These are phyloP conservation scores for Lasioglossum vierecki DNA, from an alignment of 2,888 invertebrate species.

Conservation along the genomic window DNA sequence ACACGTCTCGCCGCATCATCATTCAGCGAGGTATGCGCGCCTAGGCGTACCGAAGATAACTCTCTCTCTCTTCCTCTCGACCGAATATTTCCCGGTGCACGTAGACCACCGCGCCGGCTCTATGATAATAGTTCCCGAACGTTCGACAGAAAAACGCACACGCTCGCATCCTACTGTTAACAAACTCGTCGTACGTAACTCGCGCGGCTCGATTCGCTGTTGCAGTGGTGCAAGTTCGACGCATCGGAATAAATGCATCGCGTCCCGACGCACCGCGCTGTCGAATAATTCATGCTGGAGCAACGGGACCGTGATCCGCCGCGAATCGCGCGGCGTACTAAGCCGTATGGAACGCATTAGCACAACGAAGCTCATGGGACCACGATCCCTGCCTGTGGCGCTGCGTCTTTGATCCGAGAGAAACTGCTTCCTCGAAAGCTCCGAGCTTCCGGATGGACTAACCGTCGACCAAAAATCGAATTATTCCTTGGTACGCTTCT, in stretches of 20 bases:
- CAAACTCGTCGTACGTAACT: neutral
- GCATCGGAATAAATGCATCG: neutral
- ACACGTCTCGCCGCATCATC: constrained; percentile 29
- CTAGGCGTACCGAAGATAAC: neutral
- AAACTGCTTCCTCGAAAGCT: neutral
- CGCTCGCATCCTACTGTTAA: neutral
- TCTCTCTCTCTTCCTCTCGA: neutral
- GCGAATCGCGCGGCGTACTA: neutral
- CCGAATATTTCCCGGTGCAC: neutral
- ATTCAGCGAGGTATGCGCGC: constrained; percentile 23
- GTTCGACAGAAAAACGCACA: neutral
- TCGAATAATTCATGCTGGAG: constrained; percentile 8
- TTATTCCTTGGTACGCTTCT: too few relatives aligned
- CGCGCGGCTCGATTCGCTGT: neutral
- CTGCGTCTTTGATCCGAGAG: neutral
- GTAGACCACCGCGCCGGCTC: neutral
- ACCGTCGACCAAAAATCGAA: too few relatives aligned
- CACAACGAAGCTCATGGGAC: neutral
- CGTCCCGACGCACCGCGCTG: neutral
- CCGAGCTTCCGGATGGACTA: too few relatives aligned
- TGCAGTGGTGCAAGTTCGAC: neutral
- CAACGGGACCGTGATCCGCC: constrained; percentile 4
- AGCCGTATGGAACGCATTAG: neutral
- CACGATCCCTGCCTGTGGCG: neutral
- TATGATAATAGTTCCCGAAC: constrained; percentile 10